phyloP scores from a whole-genome alignment of 2,113 vertebrate genomes.

The Chunga burmeisteri region DNA sequence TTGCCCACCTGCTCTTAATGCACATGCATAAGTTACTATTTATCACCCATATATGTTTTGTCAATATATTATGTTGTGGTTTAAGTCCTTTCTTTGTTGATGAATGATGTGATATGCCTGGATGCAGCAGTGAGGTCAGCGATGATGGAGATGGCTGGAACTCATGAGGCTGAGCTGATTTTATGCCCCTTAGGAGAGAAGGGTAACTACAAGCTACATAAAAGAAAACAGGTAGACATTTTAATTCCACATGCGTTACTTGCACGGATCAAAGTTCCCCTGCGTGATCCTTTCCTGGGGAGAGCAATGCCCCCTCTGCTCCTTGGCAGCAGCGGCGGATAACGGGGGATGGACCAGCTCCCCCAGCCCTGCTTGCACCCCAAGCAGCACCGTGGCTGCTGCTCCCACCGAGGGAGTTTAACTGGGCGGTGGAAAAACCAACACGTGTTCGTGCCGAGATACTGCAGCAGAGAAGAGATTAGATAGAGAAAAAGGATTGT shows the following conservation, averaged over 20 bases:
- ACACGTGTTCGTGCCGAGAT: not conserved
- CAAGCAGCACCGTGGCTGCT: not conserved
- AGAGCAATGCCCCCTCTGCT: not conserved
- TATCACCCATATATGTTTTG: too few species aligned
- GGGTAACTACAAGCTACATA: not conserved
- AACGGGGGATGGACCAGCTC: not conserved
- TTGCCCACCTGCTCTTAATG: not conserved
- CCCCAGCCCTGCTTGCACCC: not conserved
- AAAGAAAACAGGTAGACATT: not conserved
- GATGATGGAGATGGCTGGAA: not conserved
- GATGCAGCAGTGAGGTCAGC: not conserved
- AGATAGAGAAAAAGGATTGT: not conserved
- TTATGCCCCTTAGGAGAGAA: not conserved
- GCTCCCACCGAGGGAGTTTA: too few species aligned
- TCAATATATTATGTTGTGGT: not conserved
- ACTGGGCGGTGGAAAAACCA: not conserved
- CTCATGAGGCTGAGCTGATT: not conserved
- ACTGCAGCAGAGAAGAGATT: not conserved
- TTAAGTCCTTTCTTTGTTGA: not conserved
- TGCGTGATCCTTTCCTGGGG: not conserved
- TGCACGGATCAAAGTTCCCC: not conserved
- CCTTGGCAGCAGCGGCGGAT: not conserved
- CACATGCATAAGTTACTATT: fast-evolving
- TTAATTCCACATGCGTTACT: not conserved
- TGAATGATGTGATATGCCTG: fast-evolving